A percentile compares a stretch with the other conserved stretches of the same genome.
Conservation (phyloP, 2,113 vertebrate genomes). For the Lates calcarifer region DNA sequence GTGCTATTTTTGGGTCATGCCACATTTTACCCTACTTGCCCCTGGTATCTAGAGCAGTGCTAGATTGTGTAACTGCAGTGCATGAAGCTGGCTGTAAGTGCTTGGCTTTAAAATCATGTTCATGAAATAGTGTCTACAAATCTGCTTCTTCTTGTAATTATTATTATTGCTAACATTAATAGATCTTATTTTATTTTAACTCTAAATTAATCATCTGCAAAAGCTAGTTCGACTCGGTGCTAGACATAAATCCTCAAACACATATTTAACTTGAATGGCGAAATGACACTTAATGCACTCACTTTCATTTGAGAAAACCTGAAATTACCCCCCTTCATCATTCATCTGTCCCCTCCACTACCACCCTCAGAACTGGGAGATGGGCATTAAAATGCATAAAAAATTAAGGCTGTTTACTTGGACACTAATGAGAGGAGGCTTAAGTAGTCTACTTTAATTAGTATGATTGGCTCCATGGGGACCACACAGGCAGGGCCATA, state of each 20-base stretch:
- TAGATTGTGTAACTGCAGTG: slow-evolving; percentile 61
- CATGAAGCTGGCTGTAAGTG: slow-evolving; percentile 28
- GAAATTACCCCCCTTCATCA: slow-evolving; percentile 63
- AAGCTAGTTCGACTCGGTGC: background rate
- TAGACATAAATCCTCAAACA: slow-evolving; percentile 52
- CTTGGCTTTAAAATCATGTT: slow-evolving; percentile 43
- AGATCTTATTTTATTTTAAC: background rate
- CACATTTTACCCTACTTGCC: slow-evolving; percentile 73
- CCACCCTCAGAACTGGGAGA: slow-evolving; percentile 82
- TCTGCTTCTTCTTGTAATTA: background rate
- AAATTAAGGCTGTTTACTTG: slow-evolving; percentile 92
- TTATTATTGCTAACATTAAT: slow-evolving; percentile 10
- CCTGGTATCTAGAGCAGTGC: slow-evolving; percentile 68
- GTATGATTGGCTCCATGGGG: slow-evolving; percentile 77
- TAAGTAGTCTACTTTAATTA: slow-evolving; percentile 85
- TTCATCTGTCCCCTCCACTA: slow-evolving; percentile 47
- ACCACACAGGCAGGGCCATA: slow-evolving; percentile 70
- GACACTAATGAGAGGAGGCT: slow-evolving; percentile 89
- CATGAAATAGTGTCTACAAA: slow-evolving; percentile 18
- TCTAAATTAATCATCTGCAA: slow-evolving; percentile 7
- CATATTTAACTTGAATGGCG: slow-evolving; percentile 57
- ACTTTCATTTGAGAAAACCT: slow-evolving; percentile 55
- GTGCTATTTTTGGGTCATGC: slow-evolving; percentile 74
- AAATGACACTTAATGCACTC: slow-evolving; percentile 55
- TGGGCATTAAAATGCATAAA: slow-evolving; percentile 93